A percentile compares a stretch with the other conserved stretches of the same genome.
These are phyloP conservation scores for Crocodylus rhombifer DNA, from an alignment of 2,797 vertebrate genomes.

Conservation along the genomic window DNA sequence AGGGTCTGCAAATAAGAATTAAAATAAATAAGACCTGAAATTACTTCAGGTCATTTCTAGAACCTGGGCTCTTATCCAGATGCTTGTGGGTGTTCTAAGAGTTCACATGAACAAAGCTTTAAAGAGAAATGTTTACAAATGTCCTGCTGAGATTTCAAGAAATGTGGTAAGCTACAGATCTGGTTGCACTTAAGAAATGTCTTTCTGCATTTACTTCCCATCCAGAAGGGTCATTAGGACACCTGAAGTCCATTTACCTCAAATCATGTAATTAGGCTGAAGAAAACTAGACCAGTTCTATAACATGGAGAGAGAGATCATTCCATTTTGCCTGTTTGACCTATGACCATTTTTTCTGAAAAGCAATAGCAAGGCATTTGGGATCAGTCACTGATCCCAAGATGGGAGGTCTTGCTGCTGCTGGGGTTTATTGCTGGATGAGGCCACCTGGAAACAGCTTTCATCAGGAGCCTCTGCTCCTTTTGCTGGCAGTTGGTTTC, in stretches of 20 bases:
- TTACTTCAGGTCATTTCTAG: not conserved
- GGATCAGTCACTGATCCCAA: not conserved
- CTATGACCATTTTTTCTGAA: not conserved
- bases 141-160: not conserved
- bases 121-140: not conserved
- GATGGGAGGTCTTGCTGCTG: not conserved
- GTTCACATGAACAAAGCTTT: not conserved
- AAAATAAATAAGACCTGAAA: not conserved
- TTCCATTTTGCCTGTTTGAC: not conserved
- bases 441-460: not conserved
- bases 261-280: not conserved
- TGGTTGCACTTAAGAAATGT: not conserved
- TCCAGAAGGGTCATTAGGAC: not conserved
- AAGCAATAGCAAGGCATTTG: not conserved
- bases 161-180: not conserved
- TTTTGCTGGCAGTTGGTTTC: not conserved
- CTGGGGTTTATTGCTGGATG: not conserved
- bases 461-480: not conserved
- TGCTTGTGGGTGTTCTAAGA: not conserved
- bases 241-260: not conserved
- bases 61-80: not conserved
- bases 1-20: not conserved
- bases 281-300: not conserved
- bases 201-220: slow-evolving; percentile 15
- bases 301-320: not conserved